Evolutionary conservation across 2,113 vertebrate species (phyloP), one percentile per base, ranked within the genome.

Genomic region (Chamaetylas fuelleborni): DNA sequence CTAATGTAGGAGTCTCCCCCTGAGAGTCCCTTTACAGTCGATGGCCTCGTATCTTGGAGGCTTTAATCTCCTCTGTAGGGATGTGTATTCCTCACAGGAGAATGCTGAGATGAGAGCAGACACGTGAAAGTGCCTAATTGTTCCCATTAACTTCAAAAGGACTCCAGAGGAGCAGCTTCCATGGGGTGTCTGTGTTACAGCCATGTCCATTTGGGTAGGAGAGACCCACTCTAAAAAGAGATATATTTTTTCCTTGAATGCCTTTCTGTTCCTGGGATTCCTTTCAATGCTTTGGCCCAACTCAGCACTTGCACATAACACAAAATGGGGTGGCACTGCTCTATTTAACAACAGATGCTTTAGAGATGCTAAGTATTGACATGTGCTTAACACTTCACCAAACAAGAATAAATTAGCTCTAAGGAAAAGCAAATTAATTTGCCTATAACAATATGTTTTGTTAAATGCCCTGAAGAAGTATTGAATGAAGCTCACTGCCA

Each of bases 371-470:
- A 50, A 93, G 94, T 86, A 54, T 33, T 71, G 40, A 72, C 43
- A 43, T 25, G 8, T 31, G 23, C 40, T 60, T 74, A 92, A 86
- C 14, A 6, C 51, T 71, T 74, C 79, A 95, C 76, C 64, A 86
- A 90, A 54, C 80, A 62, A 85, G 40, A 86, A 93, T 61, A 93
- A 72, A 83, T 89, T 76, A 95, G 16, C 5, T 0, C 43, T 65
- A 86, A 73, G 47, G 24, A 84, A 91, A 89, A 90, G 25, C 72
- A 92, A 93, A 82, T 58, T n/a, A 78, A 80, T 90, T 83, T 78
- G 45, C 48, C 33, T 71, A 29, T 81, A 62, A 56, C 70, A 80
- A 57, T 61, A 54, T 50, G 43, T 57, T 92, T 70, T 57, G 60
- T 67, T 71, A 67, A 93, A 92, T 81, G 81, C 80, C 62, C 78